These are phyloP conservation scores for Lemur catta DNA, from an alignment of 2,797 vertebrate genomes.

Conservation along the genomic window DNA sequence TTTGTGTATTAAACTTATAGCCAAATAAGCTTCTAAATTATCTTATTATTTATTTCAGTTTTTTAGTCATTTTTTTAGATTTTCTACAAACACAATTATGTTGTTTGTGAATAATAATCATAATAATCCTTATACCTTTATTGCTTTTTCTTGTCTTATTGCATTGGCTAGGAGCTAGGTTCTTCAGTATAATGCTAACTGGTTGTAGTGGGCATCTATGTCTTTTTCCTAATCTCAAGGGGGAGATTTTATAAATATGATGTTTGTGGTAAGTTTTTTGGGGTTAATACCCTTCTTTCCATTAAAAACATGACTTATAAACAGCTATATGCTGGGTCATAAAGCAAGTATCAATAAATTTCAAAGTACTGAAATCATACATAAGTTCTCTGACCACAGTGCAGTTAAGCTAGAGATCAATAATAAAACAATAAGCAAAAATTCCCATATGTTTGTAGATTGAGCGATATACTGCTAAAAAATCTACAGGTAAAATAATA, in stretches of 20 bases:
- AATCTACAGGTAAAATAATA: too few relatives aligned
- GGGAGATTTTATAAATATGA: background rate
- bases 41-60: background rate
- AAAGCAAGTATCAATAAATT: too few relatives aligned
- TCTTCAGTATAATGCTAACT: background rate
- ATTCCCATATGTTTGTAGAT: too few relatives aligned
- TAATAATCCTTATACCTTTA: background rate
- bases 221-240: background rate
- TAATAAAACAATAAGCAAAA: too few relatives aligned
- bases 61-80: background rate
- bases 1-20: background rate
- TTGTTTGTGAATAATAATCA: background rate
- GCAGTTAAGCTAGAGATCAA: too few relatives aligned
- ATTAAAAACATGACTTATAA: too few relatives aligned
- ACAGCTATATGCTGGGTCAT: too few relatives aligned
- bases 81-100: background rate
- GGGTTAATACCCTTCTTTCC: background rate
- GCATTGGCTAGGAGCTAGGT: background rate
- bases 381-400: too few relatives aligned
- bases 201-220: background rate
- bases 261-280: background rate
- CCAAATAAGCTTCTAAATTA: background rate
- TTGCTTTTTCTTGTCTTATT: conserved; percentile 15
- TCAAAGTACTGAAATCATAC: too few relatives aligned
- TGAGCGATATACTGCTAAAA: too few relatives aligned